A percentile compares a stretch with the other conserved stretches of the same genome.
Evolutionary conservation across 2,113 vertebrate genomes (phyloP).

Genomic region (Leuciscus idus): DNA sequence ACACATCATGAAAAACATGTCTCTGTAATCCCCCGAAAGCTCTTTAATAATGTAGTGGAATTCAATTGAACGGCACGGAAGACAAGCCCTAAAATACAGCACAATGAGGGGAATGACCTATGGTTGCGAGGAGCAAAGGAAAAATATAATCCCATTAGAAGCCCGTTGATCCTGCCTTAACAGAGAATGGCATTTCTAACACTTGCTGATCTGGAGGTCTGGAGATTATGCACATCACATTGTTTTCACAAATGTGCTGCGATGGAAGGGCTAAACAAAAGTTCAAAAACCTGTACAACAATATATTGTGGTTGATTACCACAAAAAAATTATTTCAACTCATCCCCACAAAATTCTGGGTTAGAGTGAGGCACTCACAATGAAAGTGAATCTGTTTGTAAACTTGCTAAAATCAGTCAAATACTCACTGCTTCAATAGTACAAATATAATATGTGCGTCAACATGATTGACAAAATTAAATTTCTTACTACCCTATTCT

Average conservation of each 20-base stretch:
- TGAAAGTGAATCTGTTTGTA: neutral
- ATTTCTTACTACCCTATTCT: too few species aligned
- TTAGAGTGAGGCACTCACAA: neutral
- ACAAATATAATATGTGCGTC: neutral
- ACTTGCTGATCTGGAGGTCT: neutral
- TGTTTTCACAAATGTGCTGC: neutral
- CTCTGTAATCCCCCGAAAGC: constrained; percentile 57
- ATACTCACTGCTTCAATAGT: neutral
- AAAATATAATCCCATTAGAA: constrained; percentile 51
- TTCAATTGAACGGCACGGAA: constrained; percentile 57
- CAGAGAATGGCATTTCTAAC: constrained; percentile 36
- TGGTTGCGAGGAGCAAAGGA: constrained; percentile 21
- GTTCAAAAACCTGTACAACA: neutral
- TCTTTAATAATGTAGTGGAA: constrained; percentile 60
- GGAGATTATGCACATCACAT: neutral
- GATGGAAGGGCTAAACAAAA: constrained; percentile 17
- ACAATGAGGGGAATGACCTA: constrained; percentile 35
- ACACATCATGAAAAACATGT: constrained; percentile 48
- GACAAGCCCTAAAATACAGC: constrained; percentile 43
- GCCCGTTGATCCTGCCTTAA: constrained; percentile 20
- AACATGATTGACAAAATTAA: too few species aligned
- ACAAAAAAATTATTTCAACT: neutral
- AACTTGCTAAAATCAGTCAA: neutral
- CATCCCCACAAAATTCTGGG: neutral
- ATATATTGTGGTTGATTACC: neutral